Evolutionary conservation across 2,888 invertebrate species (phyloP).

Genomic region (Caenorhabditis uteleia): DNA sequence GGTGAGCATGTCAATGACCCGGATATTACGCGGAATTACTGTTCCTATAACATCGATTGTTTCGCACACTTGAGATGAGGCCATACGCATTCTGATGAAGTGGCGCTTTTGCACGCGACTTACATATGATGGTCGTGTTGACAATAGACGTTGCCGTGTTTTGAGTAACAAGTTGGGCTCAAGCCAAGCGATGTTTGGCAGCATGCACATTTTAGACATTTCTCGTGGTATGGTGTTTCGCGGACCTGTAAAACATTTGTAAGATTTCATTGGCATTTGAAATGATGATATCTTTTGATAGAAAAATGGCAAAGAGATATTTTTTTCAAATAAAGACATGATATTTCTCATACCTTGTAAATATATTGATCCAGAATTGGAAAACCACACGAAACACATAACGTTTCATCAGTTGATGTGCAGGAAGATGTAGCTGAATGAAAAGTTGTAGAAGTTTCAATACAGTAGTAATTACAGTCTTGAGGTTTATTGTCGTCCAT

Average conservation of each 20-base stretch:
- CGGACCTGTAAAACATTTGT: slow-evolving; percentile 47
- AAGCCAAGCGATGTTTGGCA: slow-evolving; percentile 55
- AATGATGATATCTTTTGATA: neutral
- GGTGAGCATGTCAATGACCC: too few relatives aligned
- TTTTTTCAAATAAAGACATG: neutral
- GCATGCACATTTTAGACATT: slow-evolving; percentile 60
- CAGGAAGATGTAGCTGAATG: slow-evolving; percentile 9
- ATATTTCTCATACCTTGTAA: slow-evolving; percentile 40
- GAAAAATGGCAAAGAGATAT: neutral
- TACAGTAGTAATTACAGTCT: slow-evolving; percentile 8
- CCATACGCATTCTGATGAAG: neutral
- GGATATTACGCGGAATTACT: too few relatives aligned
- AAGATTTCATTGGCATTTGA: neutral
- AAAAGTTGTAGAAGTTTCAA: too few relatives aligned
- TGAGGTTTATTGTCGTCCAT: slow-evolving; percentile 5
- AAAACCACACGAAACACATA: slow-evolving; percentile 58
- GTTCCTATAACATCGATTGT: too few relatives aligned
- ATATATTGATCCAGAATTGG: slow-evolving; percentile 57
- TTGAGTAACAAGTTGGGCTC: slow-evolving; percentile 57
- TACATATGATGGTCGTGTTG: slow-evolving; percentile 63
- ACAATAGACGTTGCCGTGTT: slow-evolving; percentile 64
- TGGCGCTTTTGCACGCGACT: slow-evolving; percentile 27
- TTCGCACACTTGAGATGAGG: slow-evolving; percentile 1
- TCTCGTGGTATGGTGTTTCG: slow-evolving; percentile 64
- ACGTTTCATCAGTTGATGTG: slow-evolving; percentile 9